phyloP scores from a whole-genome alignment of 1,140 invertebrate genomes.

The Orussus abietinus region DNA sequence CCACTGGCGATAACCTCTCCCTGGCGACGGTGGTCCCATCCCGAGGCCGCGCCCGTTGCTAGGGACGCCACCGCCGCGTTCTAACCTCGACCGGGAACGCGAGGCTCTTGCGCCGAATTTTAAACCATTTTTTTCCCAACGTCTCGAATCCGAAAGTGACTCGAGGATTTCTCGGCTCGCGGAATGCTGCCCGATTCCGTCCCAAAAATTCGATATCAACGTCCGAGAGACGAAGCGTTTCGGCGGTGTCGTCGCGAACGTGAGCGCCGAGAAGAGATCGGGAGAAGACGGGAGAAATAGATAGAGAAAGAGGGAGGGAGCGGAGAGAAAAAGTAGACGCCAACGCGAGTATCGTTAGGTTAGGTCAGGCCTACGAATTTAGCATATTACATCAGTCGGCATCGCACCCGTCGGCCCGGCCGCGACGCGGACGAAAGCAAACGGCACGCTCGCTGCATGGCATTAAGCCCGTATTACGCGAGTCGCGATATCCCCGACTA shows the following conservation, averaged over 20 bases:
- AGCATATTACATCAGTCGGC: conserved; percentile 19
- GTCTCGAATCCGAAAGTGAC: too few relatives aligned
- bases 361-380: conserved; percentile 28
- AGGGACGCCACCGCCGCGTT: too few relatives aligned
- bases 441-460: conserved; percentile 2
- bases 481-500: too few relatives aligned
- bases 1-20: not conserved
- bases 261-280: conserved; percentile 1
- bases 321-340: too few relatives aligned
- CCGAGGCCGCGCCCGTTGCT: too few relatives aligned
- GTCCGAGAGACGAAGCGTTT: conserved; percentile 2
- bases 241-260: not conserved
- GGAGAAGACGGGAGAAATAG: conserved; percentile 12
- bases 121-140: too few relatives aligned
- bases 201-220: conserved; percentile 9
- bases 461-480: conserved; percentile 8
- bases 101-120: too few relatives aligned
- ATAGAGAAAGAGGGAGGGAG: too few relatives aligned
- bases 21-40: not conserved
- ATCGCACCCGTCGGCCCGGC: not conserved
- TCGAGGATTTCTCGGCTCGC: not conserved
- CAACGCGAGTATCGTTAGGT: conserved; percentile 8
- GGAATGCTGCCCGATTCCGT: not conserved
- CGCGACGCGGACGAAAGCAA: conserved; percentile 1
- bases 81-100: too few relatives aligned